Evolutionary conservation across 2,113 vertebrate genomes (phyloP).

Genomic region (Toxotes jaculatrix): DNA sequence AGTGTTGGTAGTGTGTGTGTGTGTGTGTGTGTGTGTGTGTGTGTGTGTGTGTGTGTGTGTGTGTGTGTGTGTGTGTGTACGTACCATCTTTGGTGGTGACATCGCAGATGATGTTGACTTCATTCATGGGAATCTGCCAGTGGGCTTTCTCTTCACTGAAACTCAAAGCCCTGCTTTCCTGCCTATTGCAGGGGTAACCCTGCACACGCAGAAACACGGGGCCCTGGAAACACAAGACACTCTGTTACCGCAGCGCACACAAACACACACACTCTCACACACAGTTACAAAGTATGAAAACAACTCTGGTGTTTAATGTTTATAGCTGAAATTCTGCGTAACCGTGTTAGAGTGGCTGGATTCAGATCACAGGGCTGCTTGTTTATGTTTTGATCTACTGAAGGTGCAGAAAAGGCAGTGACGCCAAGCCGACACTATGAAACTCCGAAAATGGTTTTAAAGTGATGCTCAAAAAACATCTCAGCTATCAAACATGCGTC

Average conservation of each 20-base stretch:
- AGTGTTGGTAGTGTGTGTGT: no score
- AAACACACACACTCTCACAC: neutral
- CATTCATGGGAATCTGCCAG: conserved; percentile 92
- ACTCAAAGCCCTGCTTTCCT: conserved; percentile 89
- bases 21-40: neutral
- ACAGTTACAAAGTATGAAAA: neutral
- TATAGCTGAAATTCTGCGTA: neutral
- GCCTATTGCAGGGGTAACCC: conserved; percentile 87
- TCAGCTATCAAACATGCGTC: neutral
- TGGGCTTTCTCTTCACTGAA: conserved; percentile 93
- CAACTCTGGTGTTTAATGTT: neutral
- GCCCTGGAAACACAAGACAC: conserved; percentile 83
- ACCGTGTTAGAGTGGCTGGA: neutral
- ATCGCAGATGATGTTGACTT: conserved; percentile 93
- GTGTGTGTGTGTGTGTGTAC: neutral
- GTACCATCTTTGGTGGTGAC: conserved; percentile 89
- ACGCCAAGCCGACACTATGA: neutral
- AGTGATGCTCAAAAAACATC: neutral
- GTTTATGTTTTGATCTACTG: neutral
- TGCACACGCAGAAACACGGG: conserved; percentile 91
- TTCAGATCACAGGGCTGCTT: neutral
- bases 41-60: conserved; percentile 9
- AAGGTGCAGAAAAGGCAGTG: no score
- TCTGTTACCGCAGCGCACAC: neutral
- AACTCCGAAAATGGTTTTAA: neutral